A percentile compares a stretch with the other conserved stretches of the same genome.
phyloP scores from a whole-genome alignment of 2,888 invertebrate genomes.

The Frankliniella intonsa region DNA sequence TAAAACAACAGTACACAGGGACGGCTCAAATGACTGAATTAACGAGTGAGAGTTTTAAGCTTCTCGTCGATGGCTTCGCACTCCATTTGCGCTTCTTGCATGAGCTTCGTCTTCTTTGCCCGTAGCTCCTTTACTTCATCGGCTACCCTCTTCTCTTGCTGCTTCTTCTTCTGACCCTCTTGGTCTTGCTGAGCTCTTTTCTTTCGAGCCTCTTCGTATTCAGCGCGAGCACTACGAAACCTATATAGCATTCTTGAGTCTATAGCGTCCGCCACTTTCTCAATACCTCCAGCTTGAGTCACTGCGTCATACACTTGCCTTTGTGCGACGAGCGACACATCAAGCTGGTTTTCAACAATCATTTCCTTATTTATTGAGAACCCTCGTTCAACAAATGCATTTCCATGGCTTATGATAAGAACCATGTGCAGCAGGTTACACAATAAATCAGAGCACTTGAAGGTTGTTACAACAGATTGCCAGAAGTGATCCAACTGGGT shows the following conservation, averaged over 20 bases:
- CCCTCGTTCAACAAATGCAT: slow-evolving; percentile 38
- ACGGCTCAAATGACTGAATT: not conserved
- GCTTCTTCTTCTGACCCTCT: not conserved
- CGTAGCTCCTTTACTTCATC: not conserved
- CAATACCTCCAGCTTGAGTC: slow-evolving; percentile 34
- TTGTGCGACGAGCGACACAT: slow-evolving; percentile 35
- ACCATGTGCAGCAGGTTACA: slow-evolving; percentile 34
- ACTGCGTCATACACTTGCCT: slow-evolving; percentile 35
- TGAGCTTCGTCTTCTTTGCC: not conserved
- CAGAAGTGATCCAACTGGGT: not conserved
- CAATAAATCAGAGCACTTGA: not conserved
- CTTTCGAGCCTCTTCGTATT: slow-evolving; percentile 31
- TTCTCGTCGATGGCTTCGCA: not conserved
- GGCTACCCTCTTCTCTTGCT: not conserved
- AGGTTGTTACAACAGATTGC: not conserved
- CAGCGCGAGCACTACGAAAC: slow-evolving; percentile 35
- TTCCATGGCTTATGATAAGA: slow-evolving; percentile 37
- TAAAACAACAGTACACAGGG: not conserved
- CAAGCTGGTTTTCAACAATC: slow-evolving; percentile 37
- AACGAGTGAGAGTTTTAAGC: not conserved
- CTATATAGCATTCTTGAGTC: slow-evolving; percentile 35
- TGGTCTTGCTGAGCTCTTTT: not conserved
- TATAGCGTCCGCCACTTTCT: slow-evolving; percentile 32
- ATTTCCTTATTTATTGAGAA: slow-evolving; percentile 38
- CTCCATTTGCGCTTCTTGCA: not conserved